Base-by-base conservation (phyloP, 1,140 invertebrate species). In the Temnothorax longispinosus region DNA sequence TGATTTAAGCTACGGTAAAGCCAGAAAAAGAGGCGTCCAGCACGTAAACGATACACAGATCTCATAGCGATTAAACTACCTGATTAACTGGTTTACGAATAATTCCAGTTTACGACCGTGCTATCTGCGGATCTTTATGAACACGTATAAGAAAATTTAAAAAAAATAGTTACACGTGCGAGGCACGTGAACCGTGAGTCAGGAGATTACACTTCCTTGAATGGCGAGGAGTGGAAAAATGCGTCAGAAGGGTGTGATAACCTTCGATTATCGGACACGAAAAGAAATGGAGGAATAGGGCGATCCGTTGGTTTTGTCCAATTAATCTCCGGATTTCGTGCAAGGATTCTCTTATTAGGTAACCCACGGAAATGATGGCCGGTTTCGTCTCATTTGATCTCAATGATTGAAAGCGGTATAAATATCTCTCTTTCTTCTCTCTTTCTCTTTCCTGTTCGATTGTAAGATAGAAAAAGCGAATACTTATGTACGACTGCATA, bases 81-180 rank as follows among this genome's bases (percentile, higher is more conserved):
- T 54, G 88, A 90, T 87, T 87, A 89, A 87, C 64, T 38, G 86
- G 74, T 89, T 74, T 76, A 69, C 50, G 80, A 87, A 86, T 80
- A 86, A 71, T 72, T 84, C 67, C 54, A 7, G 54, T 90, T 87
- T 75, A 60, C 60, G 64, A 81, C 11, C 27, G 11, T 35, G 27
- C 35, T 74, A 87, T 35, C 47, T 65, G 88, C 71, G 32, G 27
- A 87, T 60, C 69, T 89, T 87, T 87, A 62, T 72, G 65, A 76
- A 76, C 44, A 56, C 52, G 47, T 75, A 11, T 71, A 72, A 76
- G 75, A 72, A 41, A 60, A 81, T 78, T 65, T 54, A 35, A 71
- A 75, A 58, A 69, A 50, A 72, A 50, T 32, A 27, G 3, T 50
- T 78, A 38, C 27, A 21, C 11, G 44, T 6, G 44, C 1, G 65